Evolutionary conservation across 2,113 vertebrate genomes (phyloP).

Genomic region (Gymnobelideus leadbeateri): DNA sequence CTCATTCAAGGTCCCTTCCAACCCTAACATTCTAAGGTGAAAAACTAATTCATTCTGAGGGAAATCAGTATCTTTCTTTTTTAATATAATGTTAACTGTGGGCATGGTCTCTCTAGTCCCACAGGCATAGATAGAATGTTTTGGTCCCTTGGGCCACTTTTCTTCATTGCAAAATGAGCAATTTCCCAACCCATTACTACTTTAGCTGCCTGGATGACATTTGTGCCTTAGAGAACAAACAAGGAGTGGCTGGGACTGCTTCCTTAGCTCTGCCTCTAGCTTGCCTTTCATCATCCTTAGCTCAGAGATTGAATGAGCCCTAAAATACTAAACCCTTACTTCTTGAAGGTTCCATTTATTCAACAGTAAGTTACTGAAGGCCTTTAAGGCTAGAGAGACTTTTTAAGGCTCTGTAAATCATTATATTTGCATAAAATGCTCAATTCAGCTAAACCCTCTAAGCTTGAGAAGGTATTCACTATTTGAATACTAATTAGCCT

Average conservation of each 20-base stretch:
- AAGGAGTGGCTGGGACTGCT: neutral
- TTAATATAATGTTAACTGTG: neutral
- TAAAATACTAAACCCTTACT: neutral
- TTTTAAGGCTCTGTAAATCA: slow-evolving; percentile 2
- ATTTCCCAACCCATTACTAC: neutral
- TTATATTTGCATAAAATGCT: neutral
- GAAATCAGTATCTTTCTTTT: neutral
- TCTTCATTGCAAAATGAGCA: neutral
- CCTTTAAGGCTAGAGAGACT: neutral
- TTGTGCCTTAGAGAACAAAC: neutral
- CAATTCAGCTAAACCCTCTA: neutral
- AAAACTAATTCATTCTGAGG: neutral
- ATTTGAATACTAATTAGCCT: neutral
- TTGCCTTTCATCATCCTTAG: neutral
- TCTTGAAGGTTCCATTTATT: neutral
- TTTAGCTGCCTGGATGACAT: neutral
- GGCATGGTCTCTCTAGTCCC: neutral
- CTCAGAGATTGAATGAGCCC: neutral
- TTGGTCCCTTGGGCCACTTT: neutral
- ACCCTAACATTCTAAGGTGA: neutral
- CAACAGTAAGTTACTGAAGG: neutral
- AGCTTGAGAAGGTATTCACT: neutral
- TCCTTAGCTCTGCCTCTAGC: neutral
- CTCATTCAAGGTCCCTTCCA: neutral
- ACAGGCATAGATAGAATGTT: neutral